A percentile compares a stretch with the other conserved stretches of the same genome.
phyloP scores from a whole-genome alignment of 2,888 invertebrate species.

The Agonopterix alstromeriana region DNA sequence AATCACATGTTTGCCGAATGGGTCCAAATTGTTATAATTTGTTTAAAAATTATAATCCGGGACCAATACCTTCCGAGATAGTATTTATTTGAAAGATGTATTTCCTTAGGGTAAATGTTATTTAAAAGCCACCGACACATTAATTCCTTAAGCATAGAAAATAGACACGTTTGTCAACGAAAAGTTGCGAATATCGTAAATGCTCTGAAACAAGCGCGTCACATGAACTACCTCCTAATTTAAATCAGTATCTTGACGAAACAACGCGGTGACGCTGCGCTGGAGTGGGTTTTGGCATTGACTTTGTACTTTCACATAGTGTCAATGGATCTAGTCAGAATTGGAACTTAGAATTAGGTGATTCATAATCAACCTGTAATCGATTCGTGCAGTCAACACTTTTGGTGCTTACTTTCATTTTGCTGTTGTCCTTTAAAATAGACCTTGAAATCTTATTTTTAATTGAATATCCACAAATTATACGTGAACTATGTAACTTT shows the following conservation, averaged over 20 bases:
- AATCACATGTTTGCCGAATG: constrained; percentile 67
- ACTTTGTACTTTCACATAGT: constrained; percentile 28
- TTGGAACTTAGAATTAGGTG: constrained; percentile 56
- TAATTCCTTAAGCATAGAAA: constrained; percentile 76
- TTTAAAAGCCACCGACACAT: constrained; percentile 77
- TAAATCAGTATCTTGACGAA: constrained; percentile 62
- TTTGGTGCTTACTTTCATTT: constrained; percentile 9
- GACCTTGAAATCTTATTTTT: no score
- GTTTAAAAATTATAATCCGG: constrained; percentile 78
- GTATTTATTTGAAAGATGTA: constrained; percentile 76
- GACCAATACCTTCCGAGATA: constrained; percentile 76
- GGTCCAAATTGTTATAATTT: constrained; percentile 76
- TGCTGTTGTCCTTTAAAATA: no score
- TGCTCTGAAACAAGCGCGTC: constrained; percentile 38
- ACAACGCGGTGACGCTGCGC: constrained; percentile 39
- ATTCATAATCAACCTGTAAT: constrained; percentile 12
- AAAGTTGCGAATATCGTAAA: constrained; percentile 68
- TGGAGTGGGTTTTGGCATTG: constrained; percentile 36
- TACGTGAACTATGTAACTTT: neutral
- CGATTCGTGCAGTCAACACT: constrained; percentile 2
- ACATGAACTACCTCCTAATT: constrained; percentile 72
- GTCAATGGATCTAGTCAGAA: constrained; percentile 68
- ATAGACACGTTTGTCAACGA: constrained; percentile 64
- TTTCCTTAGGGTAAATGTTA: constrained; percentile 73
- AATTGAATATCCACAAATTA: neutral